Percentiles rank a stretch among this genome's conserved stretches.
These are phyloP conservation scores for Hafferia zeledoni DNA, from an alignment of 2,797 vertebrate species.

Conservation along the genomic window DNA sequence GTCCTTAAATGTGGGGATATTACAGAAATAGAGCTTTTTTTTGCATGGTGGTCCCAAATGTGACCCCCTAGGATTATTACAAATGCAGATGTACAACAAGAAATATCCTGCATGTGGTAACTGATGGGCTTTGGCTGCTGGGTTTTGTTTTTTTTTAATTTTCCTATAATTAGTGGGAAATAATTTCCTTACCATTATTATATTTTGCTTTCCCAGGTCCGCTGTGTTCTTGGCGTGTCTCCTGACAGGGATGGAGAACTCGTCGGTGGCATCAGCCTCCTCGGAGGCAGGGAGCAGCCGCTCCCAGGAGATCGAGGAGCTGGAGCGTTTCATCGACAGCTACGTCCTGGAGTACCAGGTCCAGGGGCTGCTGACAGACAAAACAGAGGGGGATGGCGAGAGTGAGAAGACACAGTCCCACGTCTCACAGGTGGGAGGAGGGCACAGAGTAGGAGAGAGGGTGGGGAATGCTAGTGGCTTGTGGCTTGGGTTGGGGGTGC, in stretches of 20 bases:
- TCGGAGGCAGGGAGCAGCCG: slow-evolving; percentile 96
- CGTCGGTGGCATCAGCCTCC: slow-evolving; percentile 93
- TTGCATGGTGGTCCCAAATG: background rate
- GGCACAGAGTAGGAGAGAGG: background rate
- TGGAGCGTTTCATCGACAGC: slow-evolving; percentile 98
- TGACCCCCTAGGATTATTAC: background rate
- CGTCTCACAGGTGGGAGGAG: slow-evolving; percentile 82
- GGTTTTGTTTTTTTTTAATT: background rate
- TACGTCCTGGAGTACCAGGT: slow-evolving; percentile 98
- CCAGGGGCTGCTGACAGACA: slow-evolving; percentile 92
- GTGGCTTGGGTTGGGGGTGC: fast-evolving
- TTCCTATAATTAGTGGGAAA: background rate
- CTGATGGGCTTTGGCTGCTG: background rate
- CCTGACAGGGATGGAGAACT: slow-evolving; percentile 91
- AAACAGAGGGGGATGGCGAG: slow-evolving; percentile 85
- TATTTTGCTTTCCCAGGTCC: background rate
- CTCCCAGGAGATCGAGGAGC: slow-evolving; percentile 97
- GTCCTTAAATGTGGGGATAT: background rate
- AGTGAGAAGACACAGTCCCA: slow-evolving; percentile 83
- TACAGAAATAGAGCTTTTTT: background rate
- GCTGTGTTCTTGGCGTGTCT: background rate
- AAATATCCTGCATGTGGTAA: background rate
- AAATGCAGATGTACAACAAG: background rate
- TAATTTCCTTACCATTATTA: background rate
- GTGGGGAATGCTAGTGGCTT: fast-evolving